Conservation (phyloP, 2,888 invertebrate species). For the Drosophila robusta region DNA sequence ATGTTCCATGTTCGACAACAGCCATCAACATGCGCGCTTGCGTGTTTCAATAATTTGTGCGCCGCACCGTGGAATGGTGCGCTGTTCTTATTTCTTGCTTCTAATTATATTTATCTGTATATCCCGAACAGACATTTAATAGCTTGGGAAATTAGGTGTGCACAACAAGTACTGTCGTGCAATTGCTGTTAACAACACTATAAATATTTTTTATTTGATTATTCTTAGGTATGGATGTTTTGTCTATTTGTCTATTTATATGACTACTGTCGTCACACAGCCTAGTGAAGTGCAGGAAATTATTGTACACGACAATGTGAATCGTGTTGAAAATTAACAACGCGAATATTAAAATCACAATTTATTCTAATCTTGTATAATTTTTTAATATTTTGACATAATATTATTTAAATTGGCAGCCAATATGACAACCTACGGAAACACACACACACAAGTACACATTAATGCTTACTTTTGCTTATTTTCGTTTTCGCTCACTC, state of each 20-base stretch:
- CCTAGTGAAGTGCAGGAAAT: background rate
- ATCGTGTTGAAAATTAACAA: background rate
- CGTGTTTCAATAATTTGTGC: slow-evolving; percentile 41
- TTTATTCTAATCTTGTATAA: background rate
- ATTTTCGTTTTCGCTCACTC: background rate
- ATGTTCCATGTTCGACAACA: slow-evolving; percentile 42
- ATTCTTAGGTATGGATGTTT: background rate
- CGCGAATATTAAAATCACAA: background rate
- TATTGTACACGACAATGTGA: background rate
- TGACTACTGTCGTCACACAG: background rate
- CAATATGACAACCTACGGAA: background rate
- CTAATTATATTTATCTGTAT: background rate
- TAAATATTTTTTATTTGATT: background rate
- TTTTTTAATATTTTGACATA: background rate
- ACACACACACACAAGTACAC: background rate
- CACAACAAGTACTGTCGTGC: background rate
- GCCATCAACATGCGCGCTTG: slow-evolving; percentile 52
- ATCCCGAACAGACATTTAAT: background rate
- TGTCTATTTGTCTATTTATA: slow-evolving; percentile 9
- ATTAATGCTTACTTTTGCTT: background rate
- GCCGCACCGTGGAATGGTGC: slow-evolving; percentile 33
- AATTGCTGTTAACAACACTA: background rate
- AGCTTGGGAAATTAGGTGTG: background rate
- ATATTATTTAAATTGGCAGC: background rate
- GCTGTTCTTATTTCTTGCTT: background rate